Evolutionary conservation across 1,140 invertebrate genomes (phyloP), one percentile per base, ranked within the genome.

Genomic region (Micrasema longulum): DNA sequence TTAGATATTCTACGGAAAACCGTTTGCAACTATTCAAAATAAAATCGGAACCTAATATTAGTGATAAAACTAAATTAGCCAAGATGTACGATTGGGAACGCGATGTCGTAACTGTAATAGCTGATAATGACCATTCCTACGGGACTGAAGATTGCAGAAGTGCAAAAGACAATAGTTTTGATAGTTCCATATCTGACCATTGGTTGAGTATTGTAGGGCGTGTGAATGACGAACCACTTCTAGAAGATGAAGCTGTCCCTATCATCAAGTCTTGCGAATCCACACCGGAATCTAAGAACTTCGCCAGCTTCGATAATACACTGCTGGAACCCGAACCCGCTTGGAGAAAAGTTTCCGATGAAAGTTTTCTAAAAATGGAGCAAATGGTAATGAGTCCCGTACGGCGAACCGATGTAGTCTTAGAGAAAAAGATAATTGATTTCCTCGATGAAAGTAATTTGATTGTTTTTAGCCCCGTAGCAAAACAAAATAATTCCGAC

Each of bases 341-440:
- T 20, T 74, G 64, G 72, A 45, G 38, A 31, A 10, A 71, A 14
- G 71, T 74, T 22, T 74, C 75, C 10, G 75, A 76, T 53, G 69
- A 76, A 20, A 74, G 75, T 66, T 76, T 76, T 47, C 14, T 73
- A 1, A 48, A 41, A 57, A 71, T 71, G 52, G 75, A 76, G 60
- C 31, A 65, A 16, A 47, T 76, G 6, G 57, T 76, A 1, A 64
- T 45, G 53, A 62, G 64, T 14, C 45, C 72, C 14, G 14, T 68
- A 16, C 22, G 36, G 11, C n/a, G 1, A 11, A 45, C n/a, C 22
- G 36, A 45, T 2, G 0, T 6, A 14, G 7, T 20, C n/a, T 14
- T 20, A 18, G 20, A 38, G n/a, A 35, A 16, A 10, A 63, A 63
- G 26, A 41, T 20, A 20, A 41, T 22, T 14, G 41, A 64, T 14